Conservation (phyloP, 2,113 vertebrate genomes). For the Tupaia tana region DNA sequence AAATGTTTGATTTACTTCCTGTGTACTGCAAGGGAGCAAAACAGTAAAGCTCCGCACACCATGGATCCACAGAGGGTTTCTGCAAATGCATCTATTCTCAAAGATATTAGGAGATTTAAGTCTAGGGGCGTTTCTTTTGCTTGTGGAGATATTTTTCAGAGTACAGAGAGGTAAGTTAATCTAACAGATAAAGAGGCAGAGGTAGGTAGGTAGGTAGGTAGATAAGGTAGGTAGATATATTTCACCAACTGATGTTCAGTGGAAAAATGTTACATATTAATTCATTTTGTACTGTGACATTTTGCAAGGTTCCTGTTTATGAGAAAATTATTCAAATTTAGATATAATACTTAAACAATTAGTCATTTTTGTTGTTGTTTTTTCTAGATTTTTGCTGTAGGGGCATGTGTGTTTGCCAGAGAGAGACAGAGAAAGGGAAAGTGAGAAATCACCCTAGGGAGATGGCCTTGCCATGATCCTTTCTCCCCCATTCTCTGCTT, state of each 20-base stretch:
- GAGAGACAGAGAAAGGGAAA: no score
- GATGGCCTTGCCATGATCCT: no score
- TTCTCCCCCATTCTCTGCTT: no score
- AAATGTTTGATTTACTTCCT: slow-evolving; percentile 77
- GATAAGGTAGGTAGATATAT: neutral
- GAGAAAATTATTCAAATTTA: slow-evolving; percentile 17
- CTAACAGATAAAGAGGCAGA: neutral
- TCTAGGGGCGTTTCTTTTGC: slow-evolving; percentile 43
- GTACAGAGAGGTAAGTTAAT: neutral
- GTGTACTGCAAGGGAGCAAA: slow-evolving; percentile 63
- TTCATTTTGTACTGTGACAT: neutral
- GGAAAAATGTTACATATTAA: neutral
- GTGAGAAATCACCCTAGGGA: no score
- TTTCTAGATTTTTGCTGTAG: no score
- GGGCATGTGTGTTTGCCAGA: no score
- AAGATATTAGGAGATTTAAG: slow-evolving; percentile 32
- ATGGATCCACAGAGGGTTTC: slow-evolving; percentile 50
- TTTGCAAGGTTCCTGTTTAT: slow-evolving; percentile 14
- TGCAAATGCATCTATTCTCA: slow-evolving; percentile 47
- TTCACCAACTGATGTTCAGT: neutral
- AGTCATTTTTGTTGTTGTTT: neutral
- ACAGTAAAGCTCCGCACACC: slow-evolving; percentile 35
- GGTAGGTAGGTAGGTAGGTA: neutral
- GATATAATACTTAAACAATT: slow-evolving; percentile 30
- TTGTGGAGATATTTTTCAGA: neutral